These are phyloP conservation scores for Burhinus bistriatus DNA, from an alignment of 2,113 vertebrate species.

Conservation along the genomic window DNA sequence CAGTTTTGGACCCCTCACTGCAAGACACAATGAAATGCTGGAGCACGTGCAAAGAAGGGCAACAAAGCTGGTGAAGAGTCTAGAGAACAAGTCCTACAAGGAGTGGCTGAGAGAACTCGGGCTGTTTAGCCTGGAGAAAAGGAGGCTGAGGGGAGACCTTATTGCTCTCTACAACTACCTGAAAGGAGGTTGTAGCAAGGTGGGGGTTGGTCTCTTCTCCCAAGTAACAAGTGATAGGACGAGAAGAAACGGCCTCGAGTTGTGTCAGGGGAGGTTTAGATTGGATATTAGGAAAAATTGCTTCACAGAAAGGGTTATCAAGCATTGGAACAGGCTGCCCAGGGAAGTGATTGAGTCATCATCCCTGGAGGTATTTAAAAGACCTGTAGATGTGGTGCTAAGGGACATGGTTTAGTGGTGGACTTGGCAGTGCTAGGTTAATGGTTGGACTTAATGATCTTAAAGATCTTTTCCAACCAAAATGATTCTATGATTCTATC, in stretches of 20 bases:
- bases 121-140: background rate
- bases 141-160: background rate
- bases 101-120: background rate
- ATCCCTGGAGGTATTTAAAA: background rate
- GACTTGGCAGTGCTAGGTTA: background rate
- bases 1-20: background rate
- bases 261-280: background rate
- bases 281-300: background rate
- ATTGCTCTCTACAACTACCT: background rate
- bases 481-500: background rate
- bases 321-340: background rate
- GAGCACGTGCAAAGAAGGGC: rapidly evolving
- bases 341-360: background rate
- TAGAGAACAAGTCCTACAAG: background rate
- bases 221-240: background rate
- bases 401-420: background rate
- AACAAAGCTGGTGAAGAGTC: background rate
- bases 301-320: background rate
- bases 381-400: rapidly evolving
- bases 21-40: background rate
- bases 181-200: background rate
- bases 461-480: background rate
- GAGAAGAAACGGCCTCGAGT: background rate
- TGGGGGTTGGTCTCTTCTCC: background rate
- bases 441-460: rapidly evolving